Percentiles rank a stretch among this genome's conserved stretches.
Conservation (phyloP, 2,113 vertebrate genomes). For the Gallinago undulata region DNA sequence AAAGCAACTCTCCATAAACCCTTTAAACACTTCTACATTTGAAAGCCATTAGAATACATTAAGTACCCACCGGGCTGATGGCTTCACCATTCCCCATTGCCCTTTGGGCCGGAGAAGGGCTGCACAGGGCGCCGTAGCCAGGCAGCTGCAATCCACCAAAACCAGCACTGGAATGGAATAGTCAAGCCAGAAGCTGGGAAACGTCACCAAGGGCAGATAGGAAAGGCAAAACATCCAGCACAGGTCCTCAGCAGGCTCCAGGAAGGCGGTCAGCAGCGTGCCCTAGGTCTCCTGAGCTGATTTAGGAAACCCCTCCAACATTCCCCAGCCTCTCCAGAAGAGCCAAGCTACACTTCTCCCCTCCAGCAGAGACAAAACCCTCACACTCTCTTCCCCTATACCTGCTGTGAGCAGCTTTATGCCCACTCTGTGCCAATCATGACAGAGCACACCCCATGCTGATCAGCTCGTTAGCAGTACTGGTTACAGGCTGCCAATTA, state of each 20-base stretch:
- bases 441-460: not conserved
- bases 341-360: not conserved
- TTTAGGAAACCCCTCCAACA: not conserved
- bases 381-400: not conserved
- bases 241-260: not conserved
- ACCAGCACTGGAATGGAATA: accelerated
- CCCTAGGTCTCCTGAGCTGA: not conserved
- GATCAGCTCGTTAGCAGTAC: not conserved
- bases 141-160: not conserved
- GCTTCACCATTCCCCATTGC: not conserved
- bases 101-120: not conserved
- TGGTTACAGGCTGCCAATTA: not conserved
- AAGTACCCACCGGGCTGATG: not conserved
- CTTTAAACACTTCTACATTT: not conserved
- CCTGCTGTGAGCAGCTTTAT: not conserved
- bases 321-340: accelerated
- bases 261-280: not conserved
- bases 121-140: accelerated
- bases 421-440: not conserved
- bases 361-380: not conserved
- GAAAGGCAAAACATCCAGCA: not conserved
- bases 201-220: not conserved
- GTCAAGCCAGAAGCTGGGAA: not conserved
- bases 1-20: not conserved
- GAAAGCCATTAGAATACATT: not conserved